These are phyloP conservation scores for Glomeris maerens DNA, from an alignment of 1,140 invertebrate genomes.

Conservation along the genomic window DNA sequence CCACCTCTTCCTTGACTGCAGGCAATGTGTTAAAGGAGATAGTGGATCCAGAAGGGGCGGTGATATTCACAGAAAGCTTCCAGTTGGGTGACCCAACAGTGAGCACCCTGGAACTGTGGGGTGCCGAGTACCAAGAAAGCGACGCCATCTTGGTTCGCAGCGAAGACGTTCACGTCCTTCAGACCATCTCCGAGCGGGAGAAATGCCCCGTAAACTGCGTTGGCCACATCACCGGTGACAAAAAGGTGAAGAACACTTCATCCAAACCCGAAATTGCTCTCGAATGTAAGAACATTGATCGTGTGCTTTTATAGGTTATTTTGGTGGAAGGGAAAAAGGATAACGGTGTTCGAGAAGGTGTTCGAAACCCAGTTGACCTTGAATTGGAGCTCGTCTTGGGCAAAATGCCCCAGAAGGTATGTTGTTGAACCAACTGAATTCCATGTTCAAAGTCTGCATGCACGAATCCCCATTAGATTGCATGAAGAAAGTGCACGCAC, in stretches of 20 bases:
- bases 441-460: too few relatives aligned
- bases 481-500: neutral
- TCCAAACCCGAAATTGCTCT: conserved; percentile 10
- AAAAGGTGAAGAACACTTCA: conserved; percentile 40
- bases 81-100: conserved; percentile 88
- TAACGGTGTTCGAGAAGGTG: conserved; percentile 27
- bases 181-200: conserved; percentile 66
- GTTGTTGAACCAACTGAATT: conserved; percentile 15
- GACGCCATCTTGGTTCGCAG: conserved; percentile 67
- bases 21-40: conserved; percentile 94
- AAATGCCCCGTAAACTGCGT: conserved; percentile 86
- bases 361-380: conserved; percentile 60
- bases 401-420: conserved; percentile 64
- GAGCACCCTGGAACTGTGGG: conserved; percentile 86
- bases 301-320: conserved; percentile 34
- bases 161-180: conserved; percentile 45
- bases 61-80: conserved; percentile 76
- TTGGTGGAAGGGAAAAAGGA: conserved; percentile 41
- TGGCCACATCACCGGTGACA: conserved; percentile 74
- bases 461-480: neutral
- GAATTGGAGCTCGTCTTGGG: conserved; percentile 79
- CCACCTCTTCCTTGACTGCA: conserved; percentile 21
- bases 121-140: conserved; percentile 95
- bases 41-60: conserved; percentile 80
- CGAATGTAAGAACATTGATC: neutral